Base-by-base conservation (phyloP, 2,797 vertebrate species). In the Myotis vivesi region DNA sequence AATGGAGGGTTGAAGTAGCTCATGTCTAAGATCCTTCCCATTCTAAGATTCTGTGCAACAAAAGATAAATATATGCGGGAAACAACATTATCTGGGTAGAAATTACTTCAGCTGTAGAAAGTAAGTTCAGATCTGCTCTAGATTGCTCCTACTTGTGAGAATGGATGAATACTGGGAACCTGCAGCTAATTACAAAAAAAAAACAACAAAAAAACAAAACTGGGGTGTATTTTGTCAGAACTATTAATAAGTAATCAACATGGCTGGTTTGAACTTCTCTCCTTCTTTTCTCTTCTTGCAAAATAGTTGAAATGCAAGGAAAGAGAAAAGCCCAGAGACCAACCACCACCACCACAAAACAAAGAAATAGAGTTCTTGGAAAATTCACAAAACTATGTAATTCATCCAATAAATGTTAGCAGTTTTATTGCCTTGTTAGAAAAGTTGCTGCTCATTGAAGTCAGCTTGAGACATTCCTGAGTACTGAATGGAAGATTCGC, bases 261-360 rank as follows among this genome's bases (percentile, higher is more conserved):
- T 66, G 57, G 9, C 87, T 92, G n/a, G 12, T 68, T 81, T 87
- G 46, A 46, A 72, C 68, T 33, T 62, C 12, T 85, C 59, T 85
- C 82, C 66, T 75, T 73, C 59, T 66, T 83, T 83, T 73, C 33
- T 71, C 28, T 84, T 92, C 59, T 79, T 93, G 57, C 55, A 77
- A 95, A 87, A 91, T 86, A 76, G 59, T 72, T 93, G 76, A 84
- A 91, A 89, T 62, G 12, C n/a, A 55, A 16, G n/a, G 30, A 64
- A 94, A 55, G 11, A 2, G 20, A 87, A 81, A 89, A 69, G 19
- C 53, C 57, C 33, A 23, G 73, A 75, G 46, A 87, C 19, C 72
- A 62, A 85, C 20, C 57, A 19, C 41, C 19, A 64, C 10, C 33
- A 64, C 12, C 66, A 64, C 30, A 16, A 89, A 72, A 38, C 36